These are phyloP conservation scores for Toxotes lorentzi DNA, from an alignment of 2,797 vertebrate genomes.

Conservation along the genomic window DNA sequence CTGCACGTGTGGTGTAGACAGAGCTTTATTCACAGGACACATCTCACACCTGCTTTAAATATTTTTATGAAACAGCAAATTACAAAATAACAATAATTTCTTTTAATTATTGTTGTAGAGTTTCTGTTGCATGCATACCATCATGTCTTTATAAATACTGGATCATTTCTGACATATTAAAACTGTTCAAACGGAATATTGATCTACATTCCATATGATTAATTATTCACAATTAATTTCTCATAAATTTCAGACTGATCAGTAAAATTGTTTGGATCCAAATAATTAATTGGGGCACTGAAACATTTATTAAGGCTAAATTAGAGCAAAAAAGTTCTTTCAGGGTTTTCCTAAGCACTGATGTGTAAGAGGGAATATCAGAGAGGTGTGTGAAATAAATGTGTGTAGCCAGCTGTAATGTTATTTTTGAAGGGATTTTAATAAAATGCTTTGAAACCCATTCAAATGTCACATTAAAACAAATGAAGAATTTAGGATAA, in stretches of 20 bases:
- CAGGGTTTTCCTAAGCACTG: background rate
- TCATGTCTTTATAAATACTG: background rate
- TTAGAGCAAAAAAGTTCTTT: background rate
- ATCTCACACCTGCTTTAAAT: background rate
- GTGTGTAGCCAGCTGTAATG: background rate
- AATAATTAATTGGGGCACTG: background rate
- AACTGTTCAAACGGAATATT: background rate
- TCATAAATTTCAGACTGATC: background rate
- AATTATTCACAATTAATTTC: background rate
- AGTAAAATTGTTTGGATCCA: background rate
- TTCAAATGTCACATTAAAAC: constrained; percentile 17
- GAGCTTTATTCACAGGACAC: background rate
- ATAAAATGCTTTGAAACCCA: background rate
- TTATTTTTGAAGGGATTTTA: constrained; percentile 9
- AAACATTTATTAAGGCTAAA: background rate
- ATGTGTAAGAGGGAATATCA: constrained; percentile 16
- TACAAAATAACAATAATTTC: background rate
- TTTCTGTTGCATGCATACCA: background rate
- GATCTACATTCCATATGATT: background rate
- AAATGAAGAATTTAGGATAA: background rate
- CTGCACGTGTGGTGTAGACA: background rate
- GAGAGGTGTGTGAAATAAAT: constrained; percentile 33
- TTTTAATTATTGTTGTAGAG: background rate
- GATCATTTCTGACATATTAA: background rate
- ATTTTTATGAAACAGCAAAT: background rate